These are phyloP conservation scores for Callithrix jacchus DNA, from an alignment of 2,113 vertebrate species.

Conservation along the genomic window DNA sequence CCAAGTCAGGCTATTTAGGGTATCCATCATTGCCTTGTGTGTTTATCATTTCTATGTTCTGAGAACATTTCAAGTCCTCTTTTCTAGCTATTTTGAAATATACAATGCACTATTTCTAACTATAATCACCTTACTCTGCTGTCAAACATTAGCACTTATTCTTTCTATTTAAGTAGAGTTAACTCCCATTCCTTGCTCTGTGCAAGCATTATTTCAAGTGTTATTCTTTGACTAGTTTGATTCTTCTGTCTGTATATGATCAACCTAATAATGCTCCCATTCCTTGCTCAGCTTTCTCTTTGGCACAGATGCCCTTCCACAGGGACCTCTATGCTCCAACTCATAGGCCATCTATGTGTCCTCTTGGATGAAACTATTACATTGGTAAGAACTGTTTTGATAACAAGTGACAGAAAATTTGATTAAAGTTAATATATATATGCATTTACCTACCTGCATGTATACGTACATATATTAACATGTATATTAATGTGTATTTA, in stretches of 20 bases:
- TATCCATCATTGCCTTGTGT: neutral
- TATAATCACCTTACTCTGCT: neutral
- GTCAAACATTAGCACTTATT: neutral
- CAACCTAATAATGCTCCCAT: no score
- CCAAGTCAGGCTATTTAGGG: neutral
- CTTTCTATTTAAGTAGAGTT: neutral
- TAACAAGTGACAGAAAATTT: neutral
- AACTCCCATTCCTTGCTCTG: no score
- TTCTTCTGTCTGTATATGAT: neutral
- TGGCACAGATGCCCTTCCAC: neutral
- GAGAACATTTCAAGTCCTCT: neutral
- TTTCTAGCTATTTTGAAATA: neutral
- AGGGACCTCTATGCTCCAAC: neutral
- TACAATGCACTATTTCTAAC: neutral
- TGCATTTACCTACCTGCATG: neutral
- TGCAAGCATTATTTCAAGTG: neutral
- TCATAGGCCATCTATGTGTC: neutral
- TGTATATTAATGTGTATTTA: no score
- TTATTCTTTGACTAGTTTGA: neutral
- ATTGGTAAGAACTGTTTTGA: neutral
- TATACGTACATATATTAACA: no score
- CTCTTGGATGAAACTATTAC: neutral
- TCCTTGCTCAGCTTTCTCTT: neutral
- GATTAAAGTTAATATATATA: neutral
- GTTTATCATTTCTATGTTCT: neutral